Evolutionary conservation across 2,113 vertebrate genomes (phyloP).

Genomic region (Pollachius pollachius): DNA sequence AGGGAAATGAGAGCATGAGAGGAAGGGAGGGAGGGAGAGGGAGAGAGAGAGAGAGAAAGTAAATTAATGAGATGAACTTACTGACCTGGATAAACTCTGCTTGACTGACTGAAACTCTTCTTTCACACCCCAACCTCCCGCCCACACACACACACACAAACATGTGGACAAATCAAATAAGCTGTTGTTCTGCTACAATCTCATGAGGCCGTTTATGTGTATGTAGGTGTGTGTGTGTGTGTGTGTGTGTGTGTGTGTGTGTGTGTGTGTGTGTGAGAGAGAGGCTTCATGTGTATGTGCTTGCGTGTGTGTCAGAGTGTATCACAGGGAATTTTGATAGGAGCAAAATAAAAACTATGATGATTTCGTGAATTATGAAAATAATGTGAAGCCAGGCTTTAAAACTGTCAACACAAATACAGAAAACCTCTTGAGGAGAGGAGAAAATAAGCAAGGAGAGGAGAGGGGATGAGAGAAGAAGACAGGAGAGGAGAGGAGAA

Average conservation of each 20-base stretch:
- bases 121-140: background rate
- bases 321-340: too few species aligned
- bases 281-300: too few species aligned
- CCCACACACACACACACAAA: background rate
- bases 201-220: background rate
- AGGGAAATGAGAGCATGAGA: background rate
- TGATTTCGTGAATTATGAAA: background rate
- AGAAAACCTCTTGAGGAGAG: background rate
- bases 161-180: background rate
- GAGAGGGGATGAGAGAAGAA: background rate
- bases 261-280: background rate
- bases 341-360: too few species aligned
- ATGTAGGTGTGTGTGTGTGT: background rate
- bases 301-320: too few species aligned
- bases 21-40: conserved; percentile 1
- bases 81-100: conserved; percentile 68
- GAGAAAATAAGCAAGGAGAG: background rate
- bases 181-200: too few species aligned
- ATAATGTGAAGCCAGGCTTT: background rate
- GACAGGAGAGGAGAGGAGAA: background rate
- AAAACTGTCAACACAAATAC: background rate
- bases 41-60: conserved; percentile 21
- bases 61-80: conserved; percentile 68
- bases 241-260: background rate
- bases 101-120: conserved; percentile 23